These are phyloP conservation scores for Channa maculata DNA, from an alignment of 2,113 vertebrate genomes.

Conservation along the genomic window DNA sequence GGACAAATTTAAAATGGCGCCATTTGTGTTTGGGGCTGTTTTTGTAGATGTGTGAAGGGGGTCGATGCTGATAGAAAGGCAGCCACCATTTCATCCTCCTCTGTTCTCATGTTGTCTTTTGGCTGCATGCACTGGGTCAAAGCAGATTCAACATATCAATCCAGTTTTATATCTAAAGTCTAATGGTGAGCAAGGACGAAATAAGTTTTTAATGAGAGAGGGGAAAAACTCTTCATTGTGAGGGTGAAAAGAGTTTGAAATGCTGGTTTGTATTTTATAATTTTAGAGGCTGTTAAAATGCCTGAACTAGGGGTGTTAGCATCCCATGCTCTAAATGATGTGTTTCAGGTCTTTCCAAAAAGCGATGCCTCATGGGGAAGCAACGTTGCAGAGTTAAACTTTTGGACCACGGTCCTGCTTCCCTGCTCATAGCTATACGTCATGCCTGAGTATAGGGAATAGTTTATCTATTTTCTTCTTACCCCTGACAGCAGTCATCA, in stretches of 20 bases:
- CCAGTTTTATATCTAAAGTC: conserved; percentile 5
- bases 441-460: background rate
- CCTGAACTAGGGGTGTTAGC: conserved; percentile 1
- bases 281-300: conserved; percentile 9
- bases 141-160: conserved; percentile 26
- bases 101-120: conserved; percentile 36
- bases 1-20: conserved; percentile 17
- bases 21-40: too few relatives aligned
- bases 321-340: background rate
- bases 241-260: background rate
- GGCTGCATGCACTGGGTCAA: conserved; percentile 13
- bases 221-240: background rate
- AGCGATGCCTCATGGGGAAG: background rate
- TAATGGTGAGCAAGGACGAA: conserved; percentile 12
- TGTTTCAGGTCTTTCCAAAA: conserved; percentile 28
- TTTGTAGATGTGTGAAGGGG: conserved; percentile 12
- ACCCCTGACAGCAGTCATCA: conserved; percentile 24
- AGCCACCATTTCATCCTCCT: conserved; percentile 3
- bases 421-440: conserved; percentile 8
- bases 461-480: conserved; percentile 31
- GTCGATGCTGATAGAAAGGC: background rate
- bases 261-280: background rate
- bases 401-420: conserved; percentile 29
- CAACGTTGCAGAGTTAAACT: background rate
- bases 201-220: conserved; percentile 22